phyloP scores from a whole-genome alignment of 2,113 vertebrate species.

The Anolis sagrei region DNA sequence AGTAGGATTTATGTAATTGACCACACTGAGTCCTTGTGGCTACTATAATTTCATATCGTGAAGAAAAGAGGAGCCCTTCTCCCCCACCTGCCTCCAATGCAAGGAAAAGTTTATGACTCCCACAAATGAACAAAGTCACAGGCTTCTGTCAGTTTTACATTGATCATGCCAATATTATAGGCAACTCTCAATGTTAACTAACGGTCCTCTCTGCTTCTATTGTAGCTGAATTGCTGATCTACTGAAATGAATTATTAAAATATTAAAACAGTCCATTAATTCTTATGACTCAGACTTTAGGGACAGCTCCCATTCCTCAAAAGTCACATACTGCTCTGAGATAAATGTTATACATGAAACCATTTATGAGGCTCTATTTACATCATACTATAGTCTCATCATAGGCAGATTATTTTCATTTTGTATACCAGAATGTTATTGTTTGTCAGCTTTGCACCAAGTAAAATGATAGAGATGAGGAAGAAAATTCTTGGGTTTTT shows the following conservation, averaged over 20 bases:
- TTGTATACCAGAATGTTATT: too few species aligned
- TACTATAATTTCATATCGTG: not conserved
- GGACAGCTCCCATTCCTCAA: not conserved
- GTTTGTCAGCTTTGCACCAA: too few species aligned
- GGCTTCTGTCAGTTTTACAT: not conserved
- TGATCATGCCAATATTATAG: not conserved
- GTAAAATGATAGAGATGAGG: too few species aligned
- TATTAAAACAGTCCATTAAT: constrained; percentile 22
- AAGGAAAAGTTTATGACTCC: not conserved
- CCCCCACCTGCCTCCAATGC: not conserved
- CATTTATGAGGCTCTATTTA: not conserved
- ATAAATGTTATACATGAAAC: not conserved
- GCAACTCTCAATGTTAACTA: constrained; percentile 1
- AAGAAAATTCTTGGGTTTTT: too few species aligned
- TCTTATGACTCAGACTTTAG: not conserved
- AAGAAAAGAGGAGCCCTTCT: not conserved
- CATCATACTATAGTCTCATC: not conserved
- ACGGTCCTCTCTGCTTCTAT: not conserved
- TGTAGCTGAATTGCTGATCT: not conserved
- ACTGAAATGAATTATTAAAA: not conserved
- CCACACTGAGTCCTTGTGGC: not conserved
- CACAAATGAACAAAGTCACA: not conserved
- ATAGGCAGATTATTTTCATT: not conserved
- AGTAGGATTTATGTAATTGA: too few species aligned
- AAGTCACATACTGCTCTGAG: not conserved